Base-by-base conservation (phyloP, 2,888 invertebrate species). In the Neoaliturus tenellus region DNA sequence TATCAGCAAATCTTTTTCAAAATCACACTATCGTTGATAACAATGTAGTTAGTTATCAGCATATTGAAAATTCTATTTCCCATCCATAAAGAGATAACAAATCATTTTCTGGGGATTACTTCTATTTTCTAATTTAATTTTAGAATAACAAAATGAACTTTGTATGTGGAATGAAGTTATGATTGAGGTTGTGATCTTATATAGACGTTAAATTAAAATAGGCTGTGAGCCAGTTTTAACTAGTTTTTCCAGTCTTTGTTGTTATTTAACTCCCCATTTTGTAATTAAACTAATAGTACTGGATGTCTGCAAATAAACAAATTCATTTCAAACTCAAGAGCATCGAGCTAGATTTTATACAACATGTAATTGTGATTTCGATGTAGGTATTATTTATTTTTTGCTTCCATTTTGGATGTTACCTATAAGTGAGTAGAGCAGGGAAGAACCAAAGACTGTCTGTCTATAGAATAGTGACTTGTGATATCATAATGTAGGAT, bases 381-480 rank as follows among this genome's bases (percentile, higher is more conserved):
- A 67, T 55, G 55, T 41, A n/a, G n/a, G n/a, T 44, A 55, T 55
- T 23, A 25, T n/a, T 67, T 33, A 67, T 67, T n/a, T 17, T 33
- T 67, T 67, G 67, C 67, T 67, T 67, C 67, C 31, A 67, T 31
- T 67, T 67, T 67, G 67, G 35, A 67, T 67, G 67, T 67, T 67
- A 67, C 67, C 67, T 35, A n/a, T n/a, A 33, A 33, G 17, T 67
- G 67, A 33, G 35, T 33, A 33, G 31, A 35, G 33, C 25, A 25
- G 33, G 67, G 14, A 31, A 44, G 67, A 67, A 44, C 44, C 67
- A 67, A 67, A 67, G 67, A 67, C 67, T 67, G 67, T 25, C 12
- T 67, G 67, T 67, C 67, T 44, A 55, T 67, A 67, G 67, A 31
- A 35, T 67, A 67, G 67, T 25, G 8, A 73, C 41, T 73, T 73